Conservation (phyloP, 2,888 invertebrate species). For the Cryptophagus acutangulus region DNA sequence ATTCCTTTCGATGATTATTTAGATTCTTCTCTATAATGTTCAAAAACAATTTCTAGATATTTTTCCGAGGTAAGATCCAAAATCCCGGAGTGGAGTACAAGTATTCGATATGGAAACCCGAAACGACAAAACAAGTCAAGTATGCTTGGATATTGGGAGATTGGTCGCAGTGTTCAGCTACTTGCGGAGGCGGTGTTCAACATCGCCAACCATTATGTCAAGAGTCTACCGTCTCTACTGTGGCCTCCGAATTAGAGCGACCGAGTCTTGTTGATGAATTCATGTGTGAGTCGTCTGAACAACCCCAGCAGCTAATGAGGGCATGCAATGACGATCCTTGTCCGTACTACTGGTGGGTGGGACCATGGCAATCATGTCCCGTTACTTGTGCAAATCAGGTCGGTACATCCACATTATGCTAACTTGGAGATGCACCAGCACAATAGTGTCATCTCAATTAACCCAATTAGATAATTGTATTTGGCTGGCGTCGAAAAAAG, state of each 20-base stretch:
- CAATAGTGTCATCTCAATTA: too few species aligned
- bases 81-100: constrained; percentile 81
- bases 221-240: constrained; percentile 43
- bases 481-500: too few species aligned
- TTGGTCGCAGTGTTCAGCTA: constrained; percentile 74
- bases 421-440: too few species aligned
- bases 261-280: constrained; percentile 43
- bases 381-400: constrained; percentile 56
- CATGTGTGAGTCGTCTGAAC: constrained; percentile 45
- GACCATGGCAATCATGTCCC: constrained; percentile 81
- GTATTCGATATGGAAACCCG: constrained; percentile 68
- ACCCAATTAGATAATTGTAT: too few species aligned
- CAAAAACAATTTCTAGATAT: too few species aligned
- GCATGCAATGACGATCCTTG: constrained; percentile 63
- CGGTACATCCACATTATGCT: constrained; percentile 12
- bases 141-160: constrained; percentile 73
- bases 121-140: constrained; percentile 54
- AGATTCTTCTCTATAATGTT: too few species aligned
- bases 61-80: constrained; percentile 66
- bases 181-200: constrained; percentile 74
- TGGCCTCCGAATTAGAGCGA: constrained; percentile 47
- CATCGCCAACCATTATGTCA: constrained; percentile 52
- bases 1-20: too few species aligned
- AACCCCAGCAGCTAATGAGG: constrained; percentile 58
- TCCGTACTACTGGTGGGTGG: constrained; percentile 80